Percentiles rank a stretch among this genome's conserved stretches.
Evolutionary conservation across 2,113 vertebrate species (phyloP).

Genomic region (Emydura subglobosa): DNA sequence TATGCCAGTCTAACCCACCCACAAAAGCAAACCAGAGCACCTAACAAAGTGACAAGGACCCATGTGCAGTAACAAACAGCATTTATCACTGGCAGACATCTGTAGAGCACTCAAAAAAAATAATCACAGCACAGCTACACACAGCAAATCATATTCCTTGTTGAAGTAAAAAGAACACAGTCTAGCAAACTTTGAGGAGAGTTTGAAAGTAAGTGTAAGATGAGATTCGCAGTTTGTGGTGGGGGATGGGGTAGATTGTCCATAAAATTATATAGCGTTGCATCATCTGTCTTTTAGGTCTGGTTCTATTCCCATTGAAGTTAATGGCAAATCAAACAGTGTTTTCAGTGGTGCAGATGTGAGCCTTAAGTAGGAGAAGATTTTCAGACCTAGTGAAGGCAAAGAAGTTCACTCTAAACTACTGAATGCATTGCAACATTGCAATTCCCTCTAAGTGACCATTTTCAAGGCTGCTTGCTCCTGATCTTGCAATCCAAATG

Average conservation of each 20-base stretch:
- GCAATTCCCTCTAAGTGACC: background rate
- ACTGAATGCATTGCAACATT: background rate
- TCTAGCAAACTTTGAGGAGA: background rate
- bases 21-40: background rate
- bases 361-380: background rate
- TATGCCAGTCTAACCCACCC: background rate
- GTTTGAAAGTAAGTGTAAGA: background rate
- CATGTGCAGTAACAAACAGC: background rate
- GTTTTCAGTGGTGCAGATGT: background rate
- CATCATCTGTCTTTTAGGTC: background rate
- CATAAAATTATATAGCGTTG: background rate
- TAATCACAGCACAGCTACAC: background rate
- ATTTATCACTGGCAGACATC: background rate
- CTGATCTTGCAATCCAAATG: background rate
- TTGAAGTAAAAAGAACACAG: background rate
- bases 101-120: background rate
- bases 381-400: background rate
- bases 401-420: background rate
- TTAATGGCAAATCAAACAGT: background rate
- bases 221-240: background rate
- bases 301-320: background rate
- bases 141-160: accelerated
- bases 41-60: background rate
- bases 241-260: background rate
- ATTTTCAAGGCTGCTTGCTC: background rate